These are phyloP conservation scores for Pangasius mekongensis DNA, from an alignment of 2,797 vertebrate genomes.

Conservation along the genomic window DNA sequence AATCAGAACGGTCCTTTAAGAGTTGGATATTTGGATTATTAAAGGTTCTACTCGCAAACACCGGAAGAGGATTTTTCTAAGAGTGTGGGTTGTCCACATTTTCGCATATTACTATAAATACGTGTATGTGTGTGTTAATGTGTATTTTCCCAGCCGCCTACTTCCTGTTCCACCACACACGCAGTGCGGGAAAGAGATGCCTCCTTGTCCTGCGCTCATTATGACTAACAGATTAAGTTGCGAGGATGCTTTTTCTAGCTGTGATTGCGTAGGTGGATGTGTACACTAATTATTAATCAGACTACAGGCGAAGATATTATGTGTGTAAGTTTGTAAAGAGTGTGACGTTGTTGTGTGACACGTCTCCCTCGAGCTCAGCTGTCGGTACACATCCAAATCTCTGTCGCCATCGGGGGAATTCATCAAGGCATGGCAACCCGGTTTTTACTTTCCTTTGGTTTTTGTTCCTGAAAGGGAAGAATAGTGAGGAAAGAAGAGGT, in stretches of 20 bases:
- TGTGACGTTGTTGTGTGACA: not conserved
- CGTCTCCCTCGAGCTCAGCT: conserved; percentile 27
- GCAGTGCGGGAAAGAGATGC: not conserved
- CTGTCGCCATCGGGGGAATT: not conserved
- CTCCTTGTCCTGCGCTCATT: not conserved
- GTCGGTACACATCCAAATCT: conserved; percentile 30
- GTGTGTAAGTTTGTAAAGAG: conserved; percentile 10
- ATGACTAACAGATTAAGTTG: conserved; percentile 11
- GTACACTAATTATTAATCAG: conserved; percentile 13
- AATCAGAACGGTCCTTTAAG: not conserved
- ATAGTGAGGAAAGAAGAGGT: not conserved
- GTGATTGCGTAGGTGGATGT: conserved; percentile 2
- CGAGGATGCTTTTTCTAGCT: not conserved
- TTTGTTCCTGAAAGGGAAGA: conserved; percentile 23
- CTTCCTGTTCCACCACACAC: not conserved
- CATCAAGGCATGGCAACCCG: not conserved
- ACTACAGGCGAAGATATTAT: not conserved
- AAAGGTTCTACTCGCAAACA: not conserved
- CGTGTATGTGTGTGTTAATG: not conserved
- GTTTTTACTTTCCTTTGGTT: not conserved
- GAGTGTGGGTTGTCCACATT: not conserved
- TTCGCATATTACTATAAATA: not conserved
- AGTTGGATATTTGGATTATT: not conserved
- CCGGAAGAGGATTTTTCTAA: not conserved
- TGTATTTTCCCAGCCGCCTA: not conserved